These are phyloP conservation scores for Hylaeus volcanicus DNA, from an alignment of 1,140 invertebrate species.

Conservation along the genomic window DNA sequence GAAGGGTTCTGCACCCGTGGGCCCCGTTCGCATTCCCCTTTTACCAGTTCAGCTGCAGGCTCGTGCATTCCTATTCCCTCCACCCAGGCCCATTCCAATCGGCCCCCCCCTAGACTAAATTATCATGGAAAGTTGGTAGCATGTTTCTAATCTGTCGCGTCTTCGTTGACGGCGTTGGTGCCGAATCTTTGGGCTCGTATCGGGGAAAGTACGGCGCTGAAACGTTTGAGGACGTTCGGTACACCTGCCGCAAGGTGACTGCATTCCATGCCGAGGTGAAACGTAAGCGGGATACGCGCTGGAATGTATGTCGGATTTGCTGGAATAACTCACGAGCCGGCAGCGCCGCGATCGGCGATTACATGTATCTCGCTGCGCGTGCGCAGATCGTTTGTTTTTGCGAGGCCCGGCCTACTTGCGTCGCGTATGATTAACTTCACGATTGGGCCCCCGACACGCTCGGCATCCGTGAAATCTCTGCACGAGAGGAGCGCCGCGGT, in stretches of 20 bases:
- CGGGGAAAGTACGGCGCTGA: constrained; percentile 38
- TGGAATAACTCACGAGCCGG: constrained; percentile 25
- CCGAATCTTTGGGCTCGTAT: constrained; percentile 15
- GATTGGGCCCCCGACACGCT: constrained; percentile 1
- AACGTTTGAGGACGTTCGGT: constrained; percentile 46
- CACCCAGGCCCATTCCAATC: too few relatives aligned
- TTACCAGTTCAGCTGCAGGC: too few relatives aligned
- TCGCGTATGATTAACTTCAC: constrained; percentile 42
- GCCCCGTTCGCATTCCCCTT: too few relatives aligned
- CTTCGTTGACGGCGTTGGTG: too few relatives aligned
- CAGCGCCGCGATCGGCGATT: constrained; percentile 22
- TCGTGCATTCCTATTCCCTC: too few relatives aligned
- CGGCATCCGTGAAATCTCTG: constrained; percentile 10
- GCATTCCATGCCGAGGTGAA: constrained; percentile 41
- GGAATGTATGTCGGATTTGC: constrained; percentile 50
- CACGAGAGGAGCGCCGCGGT: not conserved
- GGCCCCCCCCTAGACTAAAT: too few relatives aligned
- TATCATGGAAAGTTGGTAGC: too few relatives aligned
- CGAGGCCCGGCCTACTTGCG: constrained; percentile 28
- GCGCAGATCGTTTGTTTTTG: constrained; percentile 38
- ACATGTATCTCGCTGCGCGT: constrained; percentile 23
- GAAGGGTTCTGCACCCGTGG: too few relatives aligned
- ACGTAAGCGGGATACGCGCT: constrained; percentile 38
- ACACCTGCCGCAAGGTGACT: constrained; percentile 49
- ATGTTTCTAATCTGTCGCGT: too few relatives aligned